Base-by-base conservation (phyloP, 2,797 vertebrate species). In the Scolopax bukidnonensis region DNA sequence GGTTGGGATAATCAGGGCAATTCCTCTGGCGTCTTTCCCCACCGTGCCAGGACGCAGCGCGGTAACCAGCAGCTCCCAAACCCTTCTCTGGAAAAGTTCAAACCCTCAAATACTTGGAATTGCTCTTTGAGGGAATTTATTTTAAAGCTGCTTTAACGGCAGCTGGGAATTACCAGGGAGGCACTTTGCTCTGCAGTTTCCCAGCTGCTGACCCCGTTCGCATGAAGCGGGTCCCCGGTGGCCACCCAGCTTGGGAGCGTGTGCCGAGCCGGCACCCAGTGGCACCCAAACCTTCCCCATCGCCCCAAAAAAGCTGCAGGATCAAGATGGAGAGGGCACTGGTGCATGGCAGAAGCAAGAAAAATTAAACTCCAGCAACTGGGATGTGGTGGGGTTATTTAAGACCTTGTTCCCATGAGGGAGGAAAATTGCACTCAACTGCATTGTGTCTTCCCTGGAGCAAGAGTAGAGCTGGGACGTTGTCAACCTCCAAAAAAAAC, bases 141-240 rank as follows among this genome's bases (percentile, higher is more conserved):
- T 97, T 93, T 94, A 97, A 96, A 97, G 96, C 89, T 2, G 89
- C 95, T 97, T 97, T 95, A 94, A 90, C 14, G 9, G 96, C 97
- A 97, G 97, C 96, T 97, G 96, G 96, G 97, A 97, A 97, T 97
- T 96, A 96, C 96, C 92, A 91, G 79, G 90, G 89, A 97, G 95
- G 94, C 92, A 91, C 95, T 96, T 93, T 92, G 87, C 91, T 95
- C 93, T 95, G 95, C 84, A 47, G 59, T 95, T 93, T 97, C 95
- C 96, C 97, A 97, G 97, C 95, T 96, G 96, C 95, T 97, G 94
- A 96, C 92, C 95, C 92, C 0, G 1, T 90, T 91, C 3, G 1
- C 71, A 93, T 68, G 67, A 83, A 96, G 85, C 25, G 78, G 85
- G 77, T 70, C 91, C 82, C 0, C 3, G 64, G 91, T 6, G 36